Base-by-base conservation (phyloP, 1,140 invertebrate species). In the Polypedilum pembai region DNA sequence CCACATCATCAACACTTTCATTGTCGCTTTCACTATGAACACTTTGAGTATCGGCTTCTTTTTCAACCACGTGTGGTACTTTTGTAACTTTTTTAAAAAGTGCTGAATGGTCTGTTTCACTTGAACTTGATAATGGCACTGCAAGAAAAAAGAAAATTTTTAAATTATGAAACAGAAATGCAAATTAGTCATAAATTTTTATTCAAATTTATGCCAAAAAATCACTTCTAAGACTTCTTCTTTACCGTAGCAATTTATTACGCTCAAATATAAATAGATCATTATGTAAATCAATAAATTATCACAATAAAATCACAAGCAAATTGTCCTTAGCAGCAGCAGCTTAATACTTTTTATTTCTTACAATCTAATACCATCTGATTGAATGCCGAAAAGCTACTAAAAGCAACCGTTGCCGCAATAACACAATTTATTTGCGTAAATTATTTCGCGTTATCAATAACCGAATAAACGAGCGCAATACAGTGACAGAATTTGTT, bases 181-280 rank as follows among this genome's bases (percentile, higher is more conserved):
- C 24, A 33, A 56, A 56, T n/a, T 15, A 56, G n/a, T n/a, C n/a
- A 56, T 56, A 56, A 45, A n/a, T n/a, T n/a, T n/a, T n/a, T n/a
- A n/a, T n/a, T n/a, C n/a, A n/a, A n/a, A n/a, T n/a, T n/a, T n/a
- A n/a, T n/a, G n/a, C n/a, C n/a, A n/a, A n/a, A n/a, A 45, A 45
- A 8, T 12, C 8, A 45, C 1, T n/a, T n/a, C 15, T 56, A n/a
- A 12, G 45, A 15, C 45, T n/a, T 56, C 45, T 69, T 20, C 3
- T 18, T 69, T 69, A 69, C 65, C 65, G 12, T 69, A 69, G 65
- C 65, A 69, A 69, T 69, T 69, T 7, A 69, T 10, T 17, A 69
- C 65, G 18, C 65, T 69, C 65, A 69, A 69, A 20, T 69, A 69
- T 21, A 69, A 69, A 69, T 69, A 69, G 20, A 69, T 69, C 65